These are phyloP conservation scores for Synergus gifuensis DNA, from an alignment of 2,888 invertebrate species.

Conservation along the genomic window DNA sequence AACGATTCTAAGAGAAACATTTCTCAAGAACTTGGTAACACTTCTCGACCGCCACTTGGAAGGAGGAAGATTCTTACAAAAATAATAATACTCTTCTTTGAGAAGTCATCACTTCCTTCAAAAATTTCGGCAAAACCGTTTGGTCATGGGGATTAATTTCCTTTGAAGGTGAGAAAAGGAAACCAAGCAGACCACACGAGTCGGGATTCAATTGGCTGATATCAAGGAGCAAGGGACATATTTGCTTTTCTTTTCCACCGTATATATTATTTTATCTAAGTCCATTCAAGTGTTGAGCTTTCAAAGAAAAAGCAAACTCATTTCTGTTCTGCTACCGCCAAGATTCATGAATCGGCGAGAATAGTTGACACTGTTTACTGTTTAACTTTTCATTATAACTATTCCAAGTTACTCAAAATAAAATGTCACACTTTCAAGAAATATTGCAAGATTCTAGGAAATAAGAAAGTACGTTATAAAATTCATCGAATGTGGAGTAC, in stretches of 20 bases:
- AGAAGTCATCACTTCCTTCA: conserved; percentile 31
- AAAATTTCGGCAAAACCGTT: conserved; percentile 48
- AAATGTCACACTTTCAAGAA: background rate
- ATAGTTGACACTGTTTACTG: background rate
- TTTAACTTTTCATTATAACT: too few relatives aligned
- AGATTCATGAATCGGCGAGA: background rate
- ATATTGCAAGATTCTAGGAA: background rate
- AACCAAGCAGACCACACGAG: conserved; percentile 58
- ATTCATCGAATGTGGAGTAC: conserved; percentile 68
- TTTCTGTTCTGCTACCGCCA: conserved; percentile 49
- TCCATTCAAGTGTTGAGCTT: conserved; percentile 58
- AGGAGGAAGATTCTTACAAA: conserved; percentile 20
- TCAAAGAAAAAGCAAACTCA: conserved; percentile 65
- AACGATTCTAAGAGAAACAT: conserved; percentile 27
- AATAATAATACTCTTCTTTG: conserved; percentile 28
- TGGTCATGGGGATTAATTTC: conserved; percentile 56
- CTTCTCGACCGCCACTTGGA: conserved; percentile 22
- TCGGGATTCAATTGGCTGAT: conserved; percentile 66
- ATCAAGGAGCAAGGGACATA: conserved; percentile 64
- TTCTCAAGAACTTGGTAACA: conserved; percentile 34
- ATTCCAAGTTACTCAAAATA: too few relatives aligned
- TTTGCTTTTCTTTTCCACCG: conserved; percentile 59
- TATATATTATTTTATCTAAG: conserved; percentile 65
- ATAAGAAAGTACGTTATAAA: conserved; percentile 60
- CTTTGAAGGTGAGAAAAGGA: conserved; percentile 42